phyloP scores from a whole-genome alignment of 2,888 invertebrate species.

The Oscheius onirici region DNA sequence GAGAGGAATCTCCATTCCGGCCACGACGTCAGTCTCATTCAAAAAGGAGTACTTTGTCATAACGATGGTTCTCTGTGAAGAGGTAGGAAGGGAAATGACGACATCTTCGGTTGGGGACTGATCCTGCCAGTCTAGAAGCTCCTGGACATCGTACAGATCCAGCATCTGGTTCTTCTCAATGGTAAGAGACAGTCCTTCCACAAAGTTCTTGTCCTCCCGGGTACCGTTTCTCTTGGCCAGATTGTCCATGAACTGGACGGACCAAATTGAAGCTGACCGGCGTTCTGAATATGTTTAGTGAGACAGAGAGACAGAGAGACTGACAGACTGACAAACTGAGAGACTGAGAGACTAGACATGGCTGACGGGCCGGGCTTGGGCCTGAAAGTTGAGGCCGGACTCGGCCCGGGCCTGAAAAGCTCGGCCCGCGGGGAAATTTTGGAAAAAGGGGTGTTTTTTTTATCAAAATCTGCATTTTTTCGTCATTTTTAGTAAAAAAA shows the following conservation, averaged over 20 bases:
- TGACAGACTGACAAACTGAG: too few species aligned
- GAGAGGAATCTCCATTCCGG: conserved; percentile 11
- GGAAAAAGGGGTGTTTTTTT: too few species aligned
- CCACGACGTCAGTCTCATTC: conserved; percentile 2
- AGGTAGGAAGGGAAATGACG: conserved; percentile 2
- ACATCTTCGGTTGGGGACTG: conserved; percentile 1
- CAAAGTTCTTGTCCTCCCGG: neutral
- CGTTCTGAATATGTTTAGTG: too few species aligned
- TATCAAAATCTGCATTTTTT: too few species aligned
- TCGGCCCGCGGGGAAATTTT: too few species aligned
- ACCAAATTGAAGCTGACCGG: conserved; percentile 16
- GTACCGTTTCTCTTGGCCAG: conserved; percentile 20
- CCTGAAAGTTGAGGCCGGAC: too few species aligned
- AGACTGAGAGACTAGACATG: too few species aligned
- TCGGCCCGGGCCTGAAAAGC: too few species aligned
- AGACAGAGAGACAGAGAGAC: too few species aligned
- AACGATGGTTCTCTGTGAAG: neutral
- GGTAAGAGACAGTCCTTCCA: conserved; percentile 13
- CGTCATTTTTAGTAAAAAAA: too few species aligned
- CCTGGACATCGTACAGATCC: conserved; percentile 22
- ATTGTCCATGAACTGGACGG: conserved; percentile 26
- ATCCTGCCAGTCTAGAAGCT: conserved; percentile 4
- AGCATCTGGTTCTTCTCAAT: conserved; percentile 14
- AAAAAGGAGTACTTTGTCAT: neutral
- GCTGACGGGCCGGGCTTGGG: too few species aligned